Base-by-base conservation (phyloP, 1,140 invertebrate species). In the Hetaerina americana region DNA sequence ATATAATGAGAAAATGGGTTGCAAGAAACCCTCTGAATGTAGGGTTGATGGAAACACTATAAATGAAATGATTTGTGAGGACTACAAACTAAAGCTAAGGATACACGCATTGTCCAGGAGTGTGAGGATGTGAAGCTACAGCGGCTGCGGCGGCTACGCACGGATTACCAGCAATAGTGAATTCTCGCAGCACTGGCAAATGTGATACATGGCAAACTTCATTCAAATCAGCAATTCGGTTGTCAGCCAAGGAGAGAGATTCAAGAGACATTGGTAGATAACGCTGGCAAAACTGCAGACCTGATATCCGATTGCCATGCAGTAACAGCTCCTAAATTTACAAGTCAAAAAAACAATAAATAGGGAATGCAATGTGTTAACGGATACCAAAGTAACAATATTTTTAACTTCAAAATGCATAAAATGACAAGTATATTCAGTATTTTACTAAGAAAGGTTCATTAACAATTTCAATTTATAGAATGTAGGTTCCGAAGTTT, bases 111-210 rank as follows among this genome's bases (percentile, higher is more conserved):
- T 57, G 40, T 57, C 40, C 26, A 27, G 77, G 78, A 75, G 77
- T 78, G 75, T 83, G 87, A 90, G 87, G 87, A 89, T 90, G 90
- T 88, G 88, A 82, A 79, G 85, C 87, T 74, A 83, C 27, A 18
- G 27, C 87, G 71, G 86, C 87, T 75, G 85, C 84, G 82, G 87
- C 86, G 71, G 85, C 84, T 66, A 93, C 87, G 82, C 93, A 95
- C 0, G 93, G 93, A 84, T 97, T 97, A 71, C 92, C 91, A 75
- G 88, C 87, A 70, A 97, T 85, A 8, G 92, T 92, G 73, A 96
- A 86, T 79, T 91, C 92, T 69, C 90, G 86, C 70, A 97, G 80
- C 76, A 88, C 87, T 22, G 81, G 84, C 68, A 96, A 82, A 79
- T 92, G 88, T 8, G 87, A 87, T 70, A 97, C 82, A 79, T 91